Percentiles rank a stretch among this genome's conserved stretches.
Evolutionary conservation across 2,888 invertebrate species (phyloP).

Genomic region (Eupithecia vulgata): DNA sequence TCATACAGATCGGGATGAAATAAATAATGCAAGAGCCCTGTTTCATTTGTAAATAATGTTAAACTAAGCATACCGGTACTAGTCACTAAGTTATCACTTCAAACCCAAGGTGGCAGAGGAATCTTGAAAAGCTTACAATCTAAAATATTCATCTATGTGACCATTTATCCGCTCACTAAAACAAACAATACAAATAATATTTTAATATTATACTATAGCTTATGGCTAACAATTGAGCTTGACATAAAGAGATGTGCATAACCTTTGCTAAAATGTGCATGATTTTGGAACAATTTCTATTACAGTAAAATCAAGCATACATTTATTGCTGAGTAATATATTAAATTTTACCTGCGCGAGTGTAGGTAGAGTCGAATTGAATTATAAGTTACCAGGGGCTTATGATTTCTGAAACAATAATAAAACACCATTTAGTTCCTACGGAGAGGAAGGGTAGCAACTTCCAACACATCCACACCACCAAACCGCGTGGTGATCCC

Average conservation of each 20-base stretch:
- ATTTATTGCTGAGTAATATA: constrained; percentile 47
- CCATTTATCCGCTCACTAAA: constrained; percentile 72
- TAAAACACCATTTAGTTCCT: neutral
- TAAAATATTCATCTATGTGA: constrained; percentile 79
- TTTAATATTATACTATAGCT: constrained; percentile 46
- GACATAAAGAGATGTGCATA: constrained; percentile 41
- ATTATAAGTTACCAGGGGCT: constrained; percentile 64
- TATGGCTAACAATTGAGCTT: constrained; percentile 46
- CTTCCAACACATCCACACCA: neutral
- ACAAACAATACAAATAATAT: constrained; percentile 55
- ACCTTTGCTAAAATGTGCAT: constrained; percentile 45
- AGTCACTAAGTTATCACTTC: constrained; percentile 82
- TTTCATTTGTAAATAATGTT: constrained; percentile 73
- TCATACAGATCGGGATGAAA: constrained; percentile 83
- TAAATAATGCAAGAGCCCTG: constrained; percentile 81
- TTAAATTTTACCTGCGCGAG: constrained; percentile 66
- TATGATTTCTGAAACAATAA: constrained; percentile 76
- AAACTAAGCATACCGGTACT: constrained; percentile 73
- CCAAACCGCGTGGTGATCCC: too few species aligned
- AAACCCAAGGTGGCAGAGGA: constrained; percentile 80
- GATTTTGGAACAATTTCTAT: constrained; percentile 40
- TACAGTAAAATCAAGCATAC: constrained; percentile 47
- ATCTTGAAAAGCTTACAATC: constrained; percentile 78
- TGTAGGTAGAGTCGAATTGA: constrained; percentile 65
- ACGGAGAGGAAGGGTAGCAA: neutral